Evolutionary conservation across 2,888 invertebrate genomes (phyloP).

Genomic region (Phytoseiulus persimilis): DNA sequence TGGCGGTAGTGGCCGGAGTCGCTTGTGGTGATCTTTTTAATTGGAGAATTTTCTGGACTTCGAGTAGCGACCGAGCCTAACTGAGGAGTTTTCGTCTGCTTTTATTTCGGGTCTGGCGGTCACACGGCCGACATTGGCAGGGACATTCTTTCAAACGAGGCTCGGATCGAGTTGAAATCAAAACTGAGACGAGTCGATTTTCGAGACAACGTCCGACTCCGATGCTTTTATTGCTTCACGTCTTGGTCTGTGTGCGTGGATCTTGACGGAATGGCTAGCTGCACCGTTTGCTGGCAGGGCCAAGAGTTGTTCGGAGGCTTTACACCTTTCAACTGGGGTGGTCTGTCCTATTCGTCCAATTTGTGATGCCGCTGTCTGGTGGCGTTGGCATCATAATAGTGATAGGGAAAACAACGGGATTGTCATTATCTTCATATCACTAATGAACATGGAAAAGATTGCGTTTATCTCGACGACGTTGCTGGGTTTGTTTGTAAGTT

Average conservation of each 20-base stretch:
- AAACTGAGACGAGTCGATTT: neutral
- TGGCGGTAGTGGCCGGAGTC: neutral
- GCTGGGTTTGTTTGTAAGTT: neutral
- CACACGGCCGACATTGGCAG: neutral
- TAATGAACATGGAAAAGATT: neutral
- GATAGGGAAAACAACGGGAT: neutral
- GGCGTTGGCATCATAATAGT: neutral
- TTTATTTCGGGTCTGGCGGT: neutral
- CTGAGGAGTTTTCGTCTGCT: neutral
- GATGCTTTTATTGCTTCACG: neutral
- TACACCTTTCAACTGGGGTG: neutral
- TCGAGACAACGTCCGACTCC: neutral
- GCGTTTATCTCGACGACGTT: neutral
- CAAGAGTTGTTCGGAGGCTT: neutral
- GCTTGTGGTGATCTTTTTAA: neutral
- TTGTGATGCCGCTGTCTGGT: neutral
- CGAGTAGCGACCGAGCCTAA: neutral
- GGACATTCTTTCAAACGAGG: neutral
- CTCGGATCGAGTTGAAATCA: neutral
- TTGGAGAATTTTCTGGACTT: constrained; percentile 5
- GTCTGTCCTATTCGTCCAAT: neutral
- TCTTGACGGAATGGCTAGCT: neutral
- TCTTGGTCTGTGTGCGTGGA: neutral
- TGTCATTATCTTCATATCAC: neutral
- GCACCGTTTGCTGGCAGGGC: neutral